phyloP scores from a whole-genome alignment of 2,113 vertebrate genomes.

The Agapornis roseicollis region DNA sequence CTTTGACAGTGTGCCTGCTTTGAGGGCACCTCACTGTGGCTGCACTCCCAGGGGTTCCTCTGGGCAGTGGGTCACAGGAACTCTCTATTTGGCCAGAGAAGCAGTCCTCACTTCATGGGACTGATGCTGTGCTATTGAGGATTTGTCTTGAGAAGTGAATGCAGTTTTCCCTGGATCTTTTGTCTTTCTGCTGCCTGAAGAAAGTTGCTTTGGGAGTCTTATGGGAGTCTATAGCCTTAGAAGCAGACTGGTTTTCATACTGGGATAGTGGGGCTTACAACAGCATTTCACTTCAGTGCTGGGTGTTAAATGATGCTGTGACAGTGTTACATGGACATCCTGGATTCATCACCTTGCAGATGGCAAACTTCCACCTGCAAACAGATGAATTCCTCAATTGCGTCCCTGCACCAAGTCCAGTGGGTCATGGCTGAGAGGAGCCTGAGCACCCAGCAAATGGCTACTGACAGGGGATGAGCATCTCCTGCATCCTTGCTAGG shows the following conservation, averaged over 20 bases:
- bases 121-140: neutral
- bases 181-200: neutral
- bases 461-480: neutral
- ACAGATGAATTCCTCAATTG: neutral
- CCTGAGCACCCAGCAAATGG: neutral
- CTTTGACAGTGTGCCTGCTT: neutral
- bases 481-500: neutral
- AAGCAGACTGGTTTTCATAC: neutral
- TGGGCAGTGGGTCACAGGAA: neutral
- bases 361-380: neutral
- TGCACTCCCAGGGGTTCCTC: no score
- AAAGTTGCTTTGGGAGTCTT: neutral
- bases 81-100: neutral
- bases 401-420: neutral
- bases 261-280: neutral
- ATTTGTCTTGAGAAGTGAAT: fast-evolving
- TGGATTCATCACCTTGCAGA: fast-evolving
- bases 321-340: no score
- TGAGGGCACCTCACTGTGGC: neutral
- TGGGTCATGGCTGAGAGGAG: neutral
- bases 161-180: neutral
- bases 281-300: neutral
- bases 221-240: fast-evolving
- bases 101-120: fast-evolving
- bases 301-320: neutral